Evolutionary conservation across 2,113 vertebrate genomes (phyloP).

Genomic region (Stigmatopora nigra): DNA sequence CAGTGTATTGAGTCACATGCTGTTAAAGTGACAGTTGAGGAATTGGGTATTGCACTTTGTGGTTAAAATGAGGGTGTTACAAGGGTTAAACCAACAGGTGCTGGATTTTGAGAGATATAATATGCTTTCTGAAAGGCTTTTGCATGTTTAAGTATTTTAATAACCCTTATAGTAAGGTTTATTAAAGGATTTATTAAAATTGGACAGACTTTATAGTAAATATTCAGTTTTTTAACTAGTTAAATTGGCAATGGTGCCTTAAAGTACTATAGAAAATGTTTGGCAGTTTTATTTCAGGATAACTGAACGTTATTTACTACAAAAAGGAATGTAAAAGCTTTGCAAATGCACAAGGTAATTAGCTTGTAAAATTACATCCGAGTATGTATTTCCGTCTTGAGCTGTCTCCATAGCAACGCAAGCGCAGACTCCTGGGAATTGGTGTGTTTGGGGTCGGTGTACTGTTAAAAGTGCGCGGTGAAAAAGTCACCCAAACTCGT

Average conservation of each 20-base stretch:
- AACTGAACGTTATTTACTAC: background rate
- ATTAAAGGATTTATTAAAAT: too few species aligned
- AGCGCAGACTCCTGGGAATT: background rate
- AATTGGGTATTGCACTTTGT: slow-evolving; percentile 1
- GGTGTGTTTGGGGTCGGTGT: background rate
- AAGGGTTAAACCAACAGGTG: background rate
- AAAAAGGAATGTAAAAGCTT: background rate
- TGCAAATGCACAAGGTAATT: background rate
- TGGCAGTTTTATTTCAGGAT: background rate
- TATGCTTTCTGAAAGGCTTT: too few species aligned
- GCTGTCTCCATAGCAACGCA: background rate
- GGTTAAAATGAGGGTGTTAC: background rate
- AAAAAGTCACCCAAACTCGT: background rate
- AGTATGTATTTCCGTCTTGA: background rate
- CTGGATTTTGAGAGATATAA: background rate
- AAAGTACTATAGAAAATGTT: too few species aligned
- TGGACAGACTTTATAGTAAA: too few species aligned
- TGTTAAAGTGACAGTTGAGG: slow-evolving; percentile 4
- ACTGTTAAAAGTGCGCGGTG: background rate
- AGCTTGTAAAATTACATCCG: background rate
- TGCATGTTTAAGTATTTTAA: too few species aligned
- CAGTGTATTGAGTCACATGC: slow-evolving; percentile 9
- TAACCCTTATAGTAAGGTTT: too few species aligned
- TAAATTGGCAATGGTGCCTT: too few species aligned
- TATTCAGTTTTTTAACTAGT: too few species aligned